Evolutionary conservation across 1,140 invertebrate species (phyloP).

Genomic region (Aphaenogaster ashmeadi): DNA sequence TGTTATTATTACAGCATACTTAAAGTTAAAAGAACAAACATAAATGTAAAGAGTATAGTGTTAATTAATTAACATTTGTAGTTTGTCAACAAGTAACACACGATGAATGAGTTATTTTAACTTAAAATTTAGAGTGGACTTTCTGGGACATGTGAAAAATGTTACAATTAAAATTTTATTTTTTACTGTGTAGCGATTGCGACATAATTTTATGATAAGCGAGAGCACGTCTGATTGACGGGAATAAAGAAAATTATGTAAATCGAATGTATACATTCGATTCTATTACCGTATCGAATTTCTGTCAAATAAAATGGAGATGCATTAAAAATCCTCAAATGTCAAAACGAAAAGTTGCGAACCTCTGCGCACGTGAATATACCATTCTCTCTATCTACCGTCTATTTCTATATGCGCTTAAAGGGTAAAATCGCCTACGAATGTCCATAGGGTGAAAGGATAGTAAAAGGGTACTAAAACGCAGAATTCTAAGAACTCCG

Average conservation of each 20-base stretch:
- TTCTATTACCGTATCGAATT: constrained; percentile 9
- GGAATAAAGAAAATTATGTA: constrained; percentile 1
- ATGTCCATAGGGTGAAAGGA: not conserved
- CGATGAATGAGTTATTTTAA: too few species aligned
- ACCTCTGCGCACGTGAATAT: not conserved
- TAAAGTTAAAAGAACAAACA: too few species aligned
- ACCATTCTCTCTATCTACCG: not conserved
- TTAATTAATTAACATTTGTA: too few species aligned
- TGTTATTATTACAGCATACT: too few species aligned
- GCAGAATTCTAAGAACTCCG: constrained; percentile 51
- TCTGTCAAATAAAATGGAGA: not conserved
- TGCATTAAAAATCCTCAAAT: not conserved
- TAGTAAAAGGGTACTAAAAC: constrained; percentile 27
- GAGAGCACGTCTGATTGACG: not conserved
- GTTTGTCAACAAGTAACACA: too few species aligned
- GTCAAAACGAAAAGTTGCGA: constrained; percentile 13
- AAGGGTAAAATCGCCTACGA: constrained; percentile 40
- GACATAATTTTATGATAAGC: not conserved
- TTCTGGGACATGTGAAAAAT: too few species aligned
- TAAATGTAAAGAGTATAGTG: too few species aligned
- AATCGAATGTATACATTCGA: not conserved
- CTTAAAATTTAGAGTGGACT: too few species aligned
- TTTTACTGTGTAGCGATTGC: not conserved
- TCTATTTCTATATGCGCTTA: constrained; percentile 43
- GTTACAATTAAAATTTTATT: too few species aligned